Base-by-base conservation (phyloP, 2,888 invertebrate genomes). In the Lasius fuliginosus region DNA sequence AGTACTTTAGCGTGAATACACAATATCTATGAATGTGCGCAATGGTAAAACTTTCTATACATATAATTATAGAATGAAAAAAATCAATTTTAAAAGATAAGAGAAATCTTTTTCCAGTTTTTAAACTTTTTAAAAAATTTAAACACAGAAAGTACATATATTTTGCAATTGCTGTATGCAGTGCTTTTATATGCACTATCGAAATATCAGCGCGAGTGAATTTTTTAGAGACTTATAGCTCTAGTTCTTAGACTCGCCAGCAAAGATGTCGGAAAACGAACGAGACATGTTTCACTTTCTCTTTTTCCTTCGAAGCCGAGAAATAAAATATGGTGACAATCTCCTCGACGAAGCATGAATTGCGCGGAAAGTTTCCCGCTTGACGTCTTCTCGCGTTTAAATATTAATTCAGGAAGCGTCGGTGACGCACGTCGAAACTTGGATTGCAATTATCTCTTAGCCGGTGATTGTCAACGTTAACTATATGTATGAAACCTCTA, bases 331-430 rank as follows among this genome's bases (percentile, higher is more conserved):
- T 15, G 30, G 30, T 23, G 42, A 71, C 79, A 46, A 79, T 12
- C 56, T 42, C 46, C 46, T 79, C 58, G 18, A 69, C 58, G 30
- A 33, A 30, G 23, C 23, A 33, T 69, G 79, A 79, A 79, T 60
- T 36, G 79, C 46, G 46, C 27, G 69, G 46, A 60, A 69, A 69
- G 46, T 62, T 81, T 69, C 18, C 71, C 42, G 23, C 27, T 81
- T 60, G 79, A 60, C 18, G 33, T 79, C 30, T 58, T 27, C 71
- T 60, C 71, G n/a, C 79, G 46, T 60, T 81, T 42, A 69, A 81
- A n/a, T 69, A 81, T 69, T 69, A 81, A 81, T 81, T 81, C 79
- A 46, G 79, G 69, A 79, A 79, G 36, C 33, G n/a, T 18, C 36
- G 71, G 71, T 79, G 69, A 79, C 46, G 69, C 58, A 79, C 23